These are phyloP conservation scores for Saimiri boliviensis DNA, from an alignment of 2,113 vertebrate genomes.

Conservation along the genomic window DNA sequence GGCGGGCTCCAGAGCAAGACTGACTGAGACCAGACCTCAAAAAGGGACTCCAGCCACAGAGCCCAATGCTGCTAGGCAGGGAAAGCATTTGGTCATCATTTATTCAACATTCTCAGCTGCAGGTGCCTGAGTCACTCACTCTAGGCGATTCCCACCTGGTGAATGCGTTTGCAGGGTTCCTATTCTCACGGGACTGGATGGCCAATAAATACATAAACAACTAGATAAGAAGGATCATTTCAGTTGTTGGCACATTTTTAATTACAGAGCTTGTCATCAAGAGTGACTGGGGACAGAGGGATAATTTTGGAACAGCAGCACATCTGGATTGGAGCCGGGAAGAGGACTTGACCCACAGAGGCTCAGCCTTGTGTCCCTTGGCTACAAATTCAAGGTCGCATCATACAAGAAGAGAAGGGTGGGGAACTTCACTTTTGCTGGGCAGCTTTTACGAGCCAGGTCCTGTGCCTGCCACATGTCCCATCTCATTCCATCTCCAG, in stretches of 20 bases:
- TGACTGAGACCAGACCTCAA: background rate
- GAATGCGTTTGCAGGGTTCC: no score
- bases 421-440: background rate
- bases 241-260: background rate
- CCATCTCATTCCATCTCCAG: background rate
- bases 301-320: no score
- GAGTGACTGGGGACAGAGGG: background rate
- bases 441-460: background rate
- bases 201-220: background rate
- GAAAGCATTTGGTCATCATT: background rate
- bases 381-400: fast-evolving
- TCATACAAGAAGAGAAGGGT: background rate
- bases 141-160: fast-evolving
- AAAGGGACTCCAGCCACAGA: no score
- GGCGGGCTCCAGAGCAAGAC: background rate
- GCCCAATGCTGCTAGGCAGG: no score
- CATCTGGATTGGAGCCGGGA: fast-evolving
- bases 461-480: fast-evolving
- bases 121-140: background rate
- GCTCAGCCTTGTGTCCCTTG: background rate
- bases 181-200: fast-evolving
- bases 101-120: background rate
- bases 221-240: background rate
- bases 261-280: background rate
- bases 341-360: fast-evolving